A percentile compares a stretch with the other conserved stretches of the same genome.
Evolutionary conservation across 30 jellyfish, hydroid and myxozoan species (phyloP).

Genomic region (Chrysaora quinquecirrha): DNA sequence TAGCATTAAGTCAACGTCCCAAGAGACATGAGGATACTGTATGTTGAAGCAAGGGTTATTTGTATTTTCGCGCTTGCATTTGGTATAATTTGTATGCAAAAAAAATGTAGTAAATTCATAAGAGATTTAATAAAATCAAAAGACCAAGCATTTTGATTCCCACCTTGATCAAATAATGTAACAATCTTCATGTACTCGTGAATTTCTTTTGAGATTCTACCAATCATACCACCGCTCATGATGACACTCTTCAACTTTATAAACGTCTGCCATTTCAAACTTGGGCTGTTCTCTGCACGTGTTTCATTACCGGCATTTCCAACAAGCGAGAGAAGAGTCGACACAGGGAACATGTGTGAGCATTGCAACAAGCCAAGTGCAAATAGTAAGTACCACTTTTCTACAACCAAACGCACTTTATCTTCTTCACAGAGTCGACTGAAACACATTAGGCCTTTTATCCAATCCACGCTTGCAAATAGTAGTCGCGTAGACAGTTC

Average conservation of each 20-base stretch:
- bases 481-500: constrained; percentile 91
- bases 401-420: constrained; percentile 67
- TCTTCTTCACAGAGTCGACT: constrained; percentile 86
- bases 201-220: constrained; percentile 74
- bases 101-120: no score
- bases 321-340: constrained; percentile 83
- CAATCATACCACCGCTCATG: constrained; percentile 84
- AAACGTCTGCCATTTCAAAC: constrained; percentile 89
- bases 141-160: no score
- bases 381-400: constrained; percentile 90
- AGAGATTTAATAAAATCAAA: no score
- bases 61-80: no score
- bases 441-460: constrained; percentile 78
- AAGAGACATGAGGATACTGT: no score
- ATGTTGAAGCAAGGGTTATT: no score
- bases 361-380: constrained; percentile 95
- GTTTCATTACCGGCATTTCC: constrained; percentile 53
- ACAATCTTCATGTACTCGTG: constrained; percentile 94
- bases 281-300: constrained; percentile 3
- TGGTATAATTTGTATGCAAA: no score
- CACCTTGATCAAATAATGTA: constrained; percentile 95
- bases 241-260: constrained; percentile 81
- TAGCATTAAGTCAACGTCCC: no score
- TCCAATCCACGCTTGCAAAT: constrained; percentile 98
- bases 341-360: constrained; percentile 95